These are phyloP conservation scores for Nerophis lumbriciformis DNA, from an alignment of 2,113 vertebrate species.

Conservation along the genomic window DNA sequence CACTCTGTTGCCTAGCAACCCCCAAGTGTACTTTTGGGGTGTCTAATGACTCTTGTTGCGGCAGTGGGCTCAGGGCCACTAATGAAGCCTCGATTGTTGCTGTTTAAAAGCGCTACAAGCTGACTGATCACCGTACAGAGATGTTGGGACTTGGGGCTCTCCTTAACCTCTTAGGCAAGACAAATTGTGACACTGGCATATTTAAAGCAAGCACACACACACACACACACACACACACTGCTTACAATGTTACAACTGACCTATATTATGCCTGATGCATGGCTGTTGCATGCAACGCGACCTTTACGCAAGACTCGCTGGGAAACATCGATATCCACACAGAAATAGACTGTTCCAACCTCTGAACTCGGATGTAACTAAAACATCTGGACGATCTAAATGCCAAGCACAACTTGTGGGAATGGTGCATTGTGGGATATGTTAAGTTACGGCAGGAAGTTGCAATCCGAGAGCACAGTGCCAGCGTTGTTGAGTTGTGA, in stretches of 20 bases:
- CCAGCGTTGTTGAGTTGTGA: too few species aligned
- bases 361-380: background rate
- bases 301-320: slow-evolving; percentile 13
- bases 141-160: slow-evolving; percentile 40
- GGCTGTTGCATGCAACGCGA: slow-evolving; percentile 9
- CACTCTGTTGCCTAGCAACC: slow-evolving; percentile 69
- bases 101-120: slow-evolving; percentile 55
- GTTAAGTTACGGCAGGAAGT: too few species aligned
- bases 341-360: background rate
- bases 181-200: slow-evolving; percentile 26
- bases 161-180: slow-evolving; percentile 45
- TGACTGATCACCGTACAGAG: slow-evolving; percentile 62
- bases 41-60: slow-evolving; percentile 72
- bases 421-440: too few species aligned
- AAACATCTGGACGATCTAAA: too few species aligned
- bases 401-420: too few species aligned
- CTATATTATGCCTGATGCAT: slow-evolving; percentile 19
- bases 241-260: slow-evolving; percentile 28
- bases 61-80: slow-evolving; percentile 58
- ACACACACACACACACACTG: slow-evolving; percentile 19
- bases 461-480: too few species aligned
- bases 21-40: slow-evolving; percentile 62
- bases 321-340: slow-evolving; percentile 5
- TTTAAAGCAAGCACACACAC: slow-evolving; percentile 5
- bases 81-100: slow-evolving; percentile 62